These are phyloP conservation scores for Chrysolina oricalcia DNA, from an alignment of 2,888 invertebrate genomes.

Conservation along the genomic window DNA sequence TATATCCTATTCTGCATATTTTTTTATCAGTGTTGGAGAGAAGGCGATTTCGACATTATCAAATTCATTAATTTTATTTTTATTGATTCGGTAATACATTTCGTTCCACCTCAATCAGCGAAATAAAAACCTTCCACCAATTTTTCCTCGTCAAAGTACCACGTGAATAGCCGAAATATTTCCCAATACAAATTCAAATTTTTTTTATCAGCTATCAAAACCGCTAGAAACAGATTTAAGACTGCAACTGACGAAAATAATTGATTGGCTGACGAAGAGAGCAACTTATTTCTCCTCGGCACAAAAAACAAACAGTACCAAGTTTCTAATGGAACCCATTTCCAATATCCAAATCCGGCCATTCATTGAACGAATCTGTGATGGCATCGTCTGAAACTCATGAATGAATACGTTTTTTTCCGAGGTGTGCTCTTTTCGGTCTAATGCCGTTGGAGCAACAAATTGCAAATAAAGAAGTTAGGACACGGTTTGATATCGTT, in stretches of 20 bases:
- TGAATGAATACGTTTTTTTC: slow-evolving; percentile 58
- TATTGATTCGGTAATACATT: too few relatives aligned
- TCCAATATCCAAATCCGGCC: slow-evolving; percentile 10
- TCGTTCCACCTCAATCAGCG: too few relatives aligned
- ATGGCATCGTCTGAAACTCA: slow-evolving; percentile 35
- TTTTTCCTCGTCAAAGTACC: too few relatives aligned
- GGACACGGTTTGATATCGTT: slow-evolving; percentile 62
- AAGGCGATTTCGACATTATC: too few relatives aligned
- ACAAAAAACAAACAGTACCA: slow-evolving; percentile 6
- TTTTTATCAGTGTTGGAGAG: too few relatives aligned
- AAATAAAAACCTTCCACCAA: too few relatives aligned
- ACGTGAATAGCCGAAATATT: too few relatives aligned
- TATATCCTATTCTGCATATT: too few relatives aligned
- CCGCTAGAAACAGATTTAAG: neutral
- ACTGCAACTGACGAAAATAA: neutral
- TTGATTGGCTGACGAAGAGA: neutral
- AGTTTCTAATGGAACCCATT: slow-evolving; percentile 10
- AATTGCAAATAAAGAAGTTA: slow-evolving; percentile 60
- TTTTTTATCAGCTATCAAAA: neutral
- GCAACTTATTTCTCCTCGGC: neutral
- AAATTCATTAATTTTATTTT: too few relatives aligned
- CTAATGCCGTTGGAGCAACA: slow-evolving; percentile 58
- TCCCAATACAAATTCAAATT: too few relatives aligned
- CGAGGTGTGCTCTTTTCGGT: slow-evolving; percentile 57
- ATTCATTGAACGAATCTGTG: neutral